Evolutionary conservation across 1,140 invertebrate genomes (phyloP).

Genomic region (Heliothis virescens): DNA sequence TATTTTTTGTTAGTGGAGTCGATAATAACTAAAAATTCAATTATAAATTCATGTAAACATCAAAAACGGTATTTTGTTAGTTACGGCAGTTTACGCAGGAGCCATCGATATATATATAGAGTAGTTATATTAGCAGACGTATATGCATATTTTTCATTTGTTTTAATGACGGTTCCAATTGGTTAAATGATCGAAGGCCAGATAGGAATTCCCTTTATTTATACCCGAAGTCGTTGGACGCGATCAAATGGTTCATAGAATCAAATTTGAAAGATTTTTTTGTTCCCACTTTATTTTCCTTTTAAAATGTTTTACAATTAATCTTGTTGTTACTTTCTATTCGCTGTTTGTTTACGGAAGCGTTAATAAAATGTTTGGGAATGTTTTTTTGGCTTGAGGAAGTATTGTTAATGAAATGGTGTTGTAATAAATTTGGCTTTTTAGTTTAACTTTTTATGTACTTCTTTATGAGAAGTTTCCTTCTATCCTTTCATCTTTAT

Average conservation of each 20-base stretch:
- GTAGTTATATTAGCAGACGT: too few species aligned
- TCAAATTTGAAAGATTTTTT: constrained; percentile 37
- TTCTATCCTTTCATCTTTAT: too few species aligned
- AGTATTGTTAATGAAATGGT: constrained; percentile 6
- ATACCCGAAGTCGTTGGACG: constrained; percentile 17
- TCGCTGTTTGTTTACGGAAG: constrained; percentile 34
- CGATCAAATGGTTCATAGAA: constrained; percentile 17
- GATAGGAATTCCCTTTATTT: constrained; percentile 49
- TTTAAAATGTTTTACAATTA: constrained; percentile 43
- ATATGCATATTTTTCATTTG: too few species aligned
- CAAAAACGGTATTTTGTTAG: too few species aligned
- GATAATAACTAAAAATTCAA: too few species aligned
- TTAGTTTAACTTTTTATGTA: too few species aligned
- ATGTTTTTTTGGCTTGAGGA: not conserved
- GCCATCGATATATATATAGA: too few species aligned
- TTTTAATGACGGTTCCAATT: too few species aligned
- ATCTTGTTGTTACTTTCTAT: constrained; percentile 39
- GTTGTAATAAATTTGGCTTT: not conserved
- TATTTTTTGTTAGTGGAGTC: too few species aligned
- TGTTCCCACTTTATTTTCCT: constrained; percentile 28
- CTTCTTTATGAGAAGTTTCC: too few species aligned
- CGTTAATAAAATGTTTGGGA: constrained; percentile 24
- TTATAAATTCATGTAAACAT: too few species aligned
- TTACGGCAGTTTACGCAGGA: too few species aligned
- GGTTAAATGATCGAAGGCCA: not conserved